Evolutionary conservation across 2,888 invertebrate genomes (phyloP).

Genomic region (Platynereis dumerilii): DNA sequence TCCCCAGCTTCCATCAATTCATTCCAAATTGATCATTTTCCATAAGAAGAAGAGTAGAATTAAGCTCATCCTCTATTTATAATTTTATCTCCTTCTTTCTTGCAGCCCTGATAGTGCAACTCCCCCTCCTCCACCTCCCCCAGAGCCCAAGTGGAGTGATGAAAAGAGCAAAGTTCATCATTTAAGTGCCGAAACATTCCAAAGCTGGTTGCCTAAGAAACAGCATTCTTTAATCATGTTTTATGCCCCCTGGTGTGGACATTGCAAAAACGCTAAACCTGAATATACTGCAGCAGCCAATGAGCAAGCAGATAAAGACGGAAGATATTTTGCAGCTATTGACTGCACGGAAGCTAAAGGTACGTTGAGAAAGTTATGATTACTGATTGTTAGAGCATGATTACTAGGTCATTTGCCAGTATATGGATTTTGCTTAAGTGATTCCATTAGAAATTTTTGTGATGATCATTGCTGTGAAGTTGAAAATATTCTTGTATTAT

Average conservation of each 20-base stretch:
- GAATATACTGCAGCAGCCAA: conserved; percentile 81
- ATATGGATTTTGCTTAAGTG: too few relatives aligned
- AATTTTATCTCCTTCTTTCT: too few relatives aligned
- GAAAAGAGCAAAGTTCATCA: conserved; percentile 79
- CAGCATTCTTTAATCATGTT: conserved; percentile 89
- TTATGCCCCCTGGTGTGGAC: conserved; percentile 93
- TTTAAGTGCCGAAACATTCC: conserved; percentile 76
- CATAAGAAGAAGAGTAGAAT: too few relatives aligned
- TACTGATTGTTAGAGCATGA: not conserved
- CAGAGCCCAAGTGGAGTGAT: conserved; percentile 78
- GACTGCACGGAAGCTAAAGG: conserved; percentile 75
- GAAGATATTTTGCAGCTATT: conserved; percentile 76
- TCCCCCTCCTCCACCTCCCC: conserved; percentile 6
- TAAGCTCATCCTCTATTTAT: too few relatives aligned
- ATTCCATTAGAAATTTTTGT: too few relatives aligned
- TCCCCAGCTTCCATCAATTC: too few relatives aligned
- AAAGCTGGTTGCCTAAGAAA: conserved; percentile 77
- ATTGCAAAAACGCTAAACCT: conserved; percentile 84
- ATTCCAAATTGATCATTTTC: too few relatives aligned
- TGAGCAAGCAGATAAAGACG: conserved; percentile 76
- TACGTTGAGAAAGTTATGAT: conserved; percentile 6
- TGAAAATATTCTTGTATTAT: too few relatives aligned
- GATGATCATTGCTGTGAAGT: too few relatives aligned
- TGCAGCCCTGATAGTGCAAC: too few relatives aligned
- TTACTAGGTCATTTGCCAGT: not conserved